Evolutionary conservation across 2,797 vertebrate genomes (phyloP).

Genomic region (Clarias pachynema): DNA sequence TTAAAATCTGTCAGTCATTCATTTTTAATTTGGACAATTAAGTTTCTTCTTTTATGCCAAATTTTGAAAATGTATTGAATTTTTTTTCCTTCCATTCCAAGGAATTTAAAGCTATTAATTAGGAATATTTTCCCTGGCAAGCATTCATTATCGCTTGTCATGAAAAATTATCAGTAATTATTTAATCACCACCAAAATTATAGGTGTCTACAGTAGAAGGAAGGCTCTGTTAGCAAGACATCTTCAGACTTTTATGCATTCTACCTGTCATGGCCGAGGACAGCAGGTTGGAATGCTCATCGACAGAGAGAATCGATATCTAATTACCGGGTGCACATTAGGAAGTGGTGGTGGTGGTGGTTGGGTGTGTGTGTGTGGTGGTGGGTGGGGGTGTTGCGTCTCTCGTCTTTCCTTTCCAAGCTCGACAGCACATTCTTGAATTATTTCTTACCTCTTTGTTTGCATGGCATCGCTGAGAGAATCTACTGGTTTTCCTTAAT

Average conservation of each 20-base stretch:
- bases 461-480: constrained; percentile 66
- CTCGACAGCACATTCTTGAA: constrained; percentile 71
- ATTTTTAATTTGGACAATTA: not conserved
- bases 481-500: not conserved
- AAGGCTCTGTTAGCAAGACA: constrained; percentile 67
- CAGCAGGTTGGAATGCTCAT: constrained; percentile 70
- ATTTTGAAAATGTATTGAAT: not conserved
- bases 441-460: constrained; percentile 75
- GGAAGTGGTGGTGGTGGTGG: constrained; percentile 46
- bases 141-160: constrained; percentile 41
- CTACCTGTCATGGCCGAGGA: constrained; percentile 66
- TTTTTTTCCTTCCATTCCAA: constrained; percentile 18
- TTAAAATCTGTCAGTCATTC: not conserved
- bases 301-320: constrained; percentile 83
- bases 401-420: constrained; percentile 66
- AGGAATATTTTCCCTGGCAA: constrained; percentile 34
- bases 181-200: constrained; percentile 51
- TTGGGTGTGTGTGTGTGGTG: not conserved
- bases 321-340: constrained; percentile 82
- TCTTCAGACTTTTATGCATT: constrained; percentile 71
- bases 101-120: constrained; percentile 33
- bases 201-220: constrained; percentile 64
- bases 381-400: constrained; percentile 16
- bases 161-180: constrained; percentile 55
- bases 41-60: not conserved